Evolutionary conservation across 1,140 invertebrate species (phyloP).

Genomic region (Brachionus rotundiformis): DNA sequence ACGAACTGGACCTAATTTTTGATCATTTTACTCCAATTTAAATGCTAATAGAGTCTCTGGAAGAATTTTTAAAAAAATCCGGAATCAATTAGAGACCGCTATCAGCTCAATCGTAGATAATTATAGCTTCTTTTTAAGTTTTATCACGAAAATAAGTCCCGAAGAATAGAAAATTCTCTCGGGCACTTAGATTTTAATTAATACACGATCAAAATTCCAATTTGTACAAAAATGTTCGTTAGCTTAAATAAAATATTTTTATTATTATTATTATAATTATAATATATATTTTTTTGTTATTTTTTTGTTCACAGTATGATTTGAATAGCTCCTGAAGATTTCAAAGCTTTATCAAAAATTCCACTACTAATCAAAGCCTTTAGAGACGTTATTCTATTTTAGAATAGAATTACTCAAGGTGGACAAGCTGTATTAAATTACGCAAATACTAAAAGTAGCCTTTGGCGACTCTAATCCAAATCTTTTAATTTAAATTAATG

Average conservation of each 20-base stretch:
- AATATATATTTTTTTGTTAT: neutral
- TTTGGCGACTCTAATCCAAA: neutral
- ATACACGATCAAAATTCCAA: neutral
- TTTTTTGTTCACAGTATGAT: constrained; percentile 30
- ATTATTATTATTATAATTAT: neutral
- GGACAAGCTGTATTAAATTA: neutral
- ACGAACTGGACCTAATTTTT: neutral
- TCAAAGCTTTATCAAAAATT: constrained; percentile 5
- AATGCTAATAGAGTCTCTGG: too few species aligned
- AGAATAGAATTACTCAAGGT: neutral
- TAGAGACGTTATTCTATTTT: neutral
- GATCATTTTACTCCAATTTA: too few species aligned
- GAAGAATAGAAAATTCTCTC: neutral
- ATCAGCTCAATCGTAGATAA: neutral
- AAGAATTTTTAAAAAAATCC: too few species aligned
- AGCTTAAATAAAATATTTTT: constrained; percentile 15
- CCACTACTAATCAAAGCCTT: neutral
- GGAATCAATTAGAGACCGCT: neutral
- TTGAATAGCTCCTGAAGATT: neutral
- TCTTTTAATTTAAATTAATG: constrained; percentile 16
- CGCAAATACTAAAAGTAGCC: neutral
- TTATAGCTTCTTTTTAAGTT: constrained; percentile 2
- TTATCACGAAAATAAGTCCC: constrained; percentile 12
- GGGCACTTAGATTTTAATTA: constrained; percentile 30
- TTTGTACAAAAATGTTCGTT: constrained; percentile 31